Conservation (phyloP, 2,888 invertebrate species). For the Mechanitis mazaeus region DNA sequence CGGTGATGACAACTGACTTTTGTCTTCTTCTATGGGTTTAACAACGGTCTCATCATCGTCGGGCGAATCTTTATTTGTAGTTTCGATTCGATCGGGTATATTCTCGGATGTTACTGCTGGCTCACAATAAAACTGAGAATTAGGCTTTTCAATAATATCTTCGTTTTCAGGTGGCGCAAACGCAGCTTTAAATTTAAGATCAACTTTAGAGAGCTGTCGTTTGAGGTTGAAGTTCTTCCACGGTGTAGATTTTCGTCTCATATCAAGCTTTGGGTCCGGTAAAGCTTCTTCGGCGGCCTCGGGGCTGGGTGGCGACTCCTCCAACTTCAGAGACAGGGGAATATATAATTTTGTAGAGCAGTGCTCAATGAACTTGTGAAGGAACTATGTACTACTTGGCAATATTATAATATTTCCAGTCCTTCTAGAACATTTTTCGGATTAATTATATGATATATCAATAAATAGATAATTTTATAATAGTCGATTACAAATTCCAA, state of each 20-base stretch:
- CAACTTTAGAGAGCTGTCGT: constrained; percentile 87
- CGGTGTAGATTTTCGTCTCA: constrained; percentile 80
- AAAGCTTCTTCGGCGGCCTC: constrained; percentile 44
- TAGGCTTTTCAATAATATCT: constrained; percentile 45
- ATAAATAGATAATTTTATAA: no score
- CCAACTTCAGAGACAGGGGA: constrained; percentile 59
- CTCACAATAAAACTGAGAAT: constrained; percentile 64
- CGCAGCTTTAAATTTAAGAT: constrained; percentile 83
- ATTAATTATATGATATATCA: background rate
- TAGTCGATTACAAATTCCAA: no score
- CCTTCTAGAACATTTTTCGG: constrained; percentile 2
- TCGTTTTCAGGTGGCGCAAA: constrained; percentile 67
- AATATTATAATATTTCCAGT: background rate
- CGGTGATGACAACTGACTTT: constrained; percentile 44
- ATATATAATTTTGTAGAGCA: constrained; percentile 53
- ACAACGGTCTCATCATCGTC: constrained; percentile 36
- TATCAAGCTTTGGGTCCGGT: constrained; percentile 55
- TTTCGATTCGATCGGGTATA: constrained; percentile 36
- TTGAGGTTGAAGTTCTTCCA: constrained; percentile 90
- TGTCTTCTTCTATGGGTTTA: constrained; percentile 33
- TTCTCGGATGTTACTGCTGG: constrained; percentile 40
- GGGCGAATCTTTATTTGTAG: constrained; percentile 37
- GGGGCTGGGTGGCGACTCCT: constrained; percentile 46
- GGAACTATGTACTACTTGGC: background rate
- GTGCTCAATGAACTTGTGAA: constrained; percentile 30